These are phyloP conservation scores for Rhinichthys osculus DNA, from an alignment of 2,797 vertebrate genomes.

Conservation along the genomic window DNA sequence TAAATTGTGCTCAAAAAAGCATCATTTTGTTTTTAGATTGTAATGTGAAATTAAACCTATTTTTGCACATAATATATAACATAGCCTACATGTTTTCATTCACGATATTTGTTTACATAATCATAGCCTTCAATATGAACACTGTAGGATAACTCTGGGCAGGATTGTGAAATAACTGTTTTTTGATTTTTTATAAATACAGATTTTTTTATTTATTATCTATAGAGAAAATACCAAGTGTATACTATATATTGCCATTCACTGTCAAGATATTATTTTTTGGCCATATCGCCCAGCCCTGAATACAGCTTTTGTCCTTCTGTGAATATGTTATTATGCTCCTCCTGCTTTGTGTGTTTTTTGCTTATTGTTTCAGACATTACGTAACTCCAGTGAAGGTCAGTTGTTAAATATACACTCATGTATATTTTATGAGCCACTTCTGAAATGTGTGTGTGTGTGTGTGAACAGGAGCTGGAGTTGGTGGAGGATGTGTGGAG, in stretches of 20 bases:
- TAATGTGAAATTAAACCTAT: background rate
- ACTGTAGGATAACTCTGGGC: background rate
- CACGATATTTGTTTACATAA: background rate
- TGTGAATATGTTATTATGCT: slow-evolving; percentile 8
- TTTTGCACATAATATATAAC: background rate
- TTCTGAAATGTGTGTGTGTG: slow-evolving; percentile 34
- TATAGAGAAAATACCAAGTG: background rate
- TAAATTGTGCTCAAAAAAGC: background rate
- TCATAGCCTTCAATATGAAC: background rate
- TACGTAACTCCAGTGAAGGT: slow-evolving; percentile 13
- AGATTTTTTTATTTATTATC: background rate
- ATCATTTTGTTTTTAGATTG: background rate
- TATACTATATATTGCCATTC: background rate
- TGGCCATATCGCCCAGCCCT: background rate
- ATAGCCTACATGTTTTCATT: background rate
- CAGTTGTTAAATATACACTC: slow-evolving; percentile 23
- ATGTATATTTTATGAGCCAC: slow-evolving; percentile 19
- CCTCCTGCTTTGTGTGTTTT: slow-evolving; percentile 11
- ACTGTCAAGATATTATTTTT: background rate
- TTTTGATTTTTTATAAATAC: too few species aligned
- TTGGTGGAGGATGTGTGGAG: slow-evolving; percentile 98
- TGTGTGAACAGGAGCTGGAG: slow-evolving; percentile 87
- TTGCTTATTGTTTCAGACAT: slow-evolving; percentile 11
- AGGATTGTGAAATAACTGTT: too few species aligned
- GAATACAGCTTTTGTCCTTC: slow-evolving; percentile 7